Percentiles rank a stretch among this genome's conserved stretches.
phyloP scores from a whole-genome alignment of 2,113 vertebrate species.

The Gymnogyps californianus region DNA sequence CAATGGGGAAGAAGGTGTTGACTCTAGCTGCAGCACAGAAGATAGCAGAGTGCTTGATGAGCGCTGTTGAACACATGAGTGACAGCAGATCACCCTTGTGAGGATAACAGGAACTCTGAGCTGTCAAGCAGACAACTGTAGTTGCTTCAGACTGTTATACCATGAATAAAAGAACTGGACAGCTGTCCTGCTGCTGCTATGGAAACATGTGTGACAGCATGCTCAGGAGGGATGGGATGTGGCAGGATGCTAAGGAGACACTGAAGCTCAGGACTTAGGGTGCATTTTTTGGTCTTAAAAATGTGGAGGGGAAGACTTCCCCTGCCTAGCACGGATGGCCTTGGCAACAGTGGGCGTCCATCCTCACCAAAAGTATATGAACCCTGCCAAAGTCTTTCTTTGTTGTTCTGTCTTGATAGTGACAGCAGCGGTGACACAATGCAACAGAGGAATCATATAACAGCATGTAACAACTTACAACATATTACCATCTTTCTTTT shows the following conservation, averaged over 20 bases:
- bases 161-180: conserved; percentile 6
- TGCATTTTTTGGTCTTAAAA: background rate
- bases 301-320: background rate
- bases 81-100: background rate
- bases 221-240: background rate
- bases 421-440: background rate
- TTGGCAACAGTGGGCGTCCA: background rate
- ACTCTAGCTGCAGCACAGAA: background rate
- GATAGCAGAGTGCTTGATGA: background rate
- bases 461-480: background rate
- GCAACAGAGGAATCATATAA: background rate
- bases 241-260: background rate
- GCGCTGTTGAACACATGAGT: background rate
- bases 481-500: background rate
- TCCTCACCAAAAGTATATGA: background rate
- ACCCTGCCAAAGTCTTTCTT: background rate
- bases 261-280: background rate
- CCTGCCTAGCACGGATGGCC: background rate
- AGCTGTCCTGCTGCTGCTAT: background rate
- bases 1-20: background rate
- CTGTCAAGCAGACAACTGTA: background rate
- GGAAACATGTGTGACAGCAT: background rate
- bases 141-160: background rate
- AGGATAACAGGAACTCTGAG: background rate
- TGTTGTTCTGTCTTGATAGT: background rate